Evolutionary conservation across 2,888 invertebrate species (phyloP), one percentile per base, ranked within the genome.

Genomic region (Callosobruchus maculatus): DNA sequence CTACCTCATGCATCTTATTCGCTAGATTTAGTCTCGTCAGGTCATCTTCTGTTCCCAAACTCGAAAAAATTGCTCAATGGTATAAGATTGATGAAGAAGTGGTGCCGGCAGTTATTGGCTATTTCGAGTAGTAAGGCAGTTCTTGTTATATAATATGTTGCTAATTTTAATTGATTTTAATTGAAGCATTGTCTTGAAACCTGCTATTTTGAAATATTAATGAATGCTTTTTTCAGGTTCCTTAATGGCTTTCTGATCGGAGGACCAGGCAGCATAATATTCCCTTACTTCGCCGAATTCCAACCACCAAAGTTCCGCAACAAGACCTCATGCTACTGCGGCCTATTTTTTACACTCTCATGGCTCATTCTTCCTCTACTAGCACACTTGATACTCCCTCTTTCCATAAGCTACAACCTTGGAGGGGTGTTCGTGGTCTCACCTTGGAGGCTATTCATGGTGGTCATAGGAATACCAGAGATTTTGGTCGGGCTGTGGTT

Each of bases 401-500:
- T 85, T 18, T 31, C 76, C 5, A 69, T 83, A 3, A 70, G 81
- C 21, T 76, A 78, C 21, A 70, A 72, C 22, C 31, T 83, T 18
- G 81, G 81, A 67, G 76, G 83, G 0, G 83, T 85, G 18, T 82
- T 94, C 22, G 72, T 78, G 75, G 91, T 92, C 82, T 90, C 92
- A 66, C 93, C 95, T 0, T 96, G 96, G 96, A 89, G 95, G 5
- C 83, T 95, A 4, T 90, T 94, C 74, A 86, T 95, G 0, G 88
- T 93, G 0, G 85, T 92, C 0, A 90, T 93, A 75, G 90, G 92
- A 0, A 67, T 93, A 1, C 92, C 95, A 0, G 91, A 92, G 80
- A 81, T 93, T 0, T 71, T 93, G 0, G 90, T 91, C 0, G 89
- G 92, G 0, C 67, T 91, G 0, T 88, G 91, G 20, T 77, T 84